Conservation (phyloP, 2,888 invertebrate species). For the Cryptops parisi region DNA sequence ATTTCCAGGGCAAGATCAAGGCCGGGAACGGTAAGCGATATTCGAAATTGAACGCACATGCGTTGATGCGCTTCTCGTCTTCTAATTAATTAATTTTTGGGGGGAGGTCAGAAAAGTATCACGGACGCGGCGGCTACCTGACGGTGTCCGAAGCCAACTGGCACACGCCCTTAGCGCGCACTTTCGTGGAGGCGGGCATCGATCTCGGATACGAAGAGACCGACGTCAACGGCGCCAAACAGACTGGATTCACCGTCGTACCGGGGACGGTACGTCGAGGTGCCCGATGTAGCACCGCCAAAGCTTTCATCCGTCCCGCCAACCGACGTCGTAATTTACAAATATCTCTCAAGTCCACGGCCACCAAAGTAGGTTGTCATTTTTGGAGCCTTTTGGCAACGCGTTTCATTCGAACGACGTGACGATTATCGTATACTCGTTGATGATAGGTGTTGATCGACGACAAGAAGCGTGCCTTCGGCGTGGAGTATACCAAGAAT, state of each 20-base stretch:
- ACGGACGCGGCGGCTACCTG: slow-evolving; percentile 50
- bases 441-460: not conserved
- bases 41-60: no score
- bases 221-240: slow-evolving; percentile 73
- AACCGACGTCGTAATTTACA: slow-evolving; percentile 67
- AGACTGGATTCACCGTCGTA: slow-evolving; percentile 78
- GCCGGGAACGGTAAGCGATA: slow-evolving; percentile 11
- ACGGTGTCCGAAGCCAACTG: slow-evolving; percentile 76
- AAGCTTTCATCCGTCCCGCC: slow-evolving; percentile 70
- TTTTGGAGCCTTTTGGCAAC: no score
- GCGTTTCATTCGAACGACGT: no score
- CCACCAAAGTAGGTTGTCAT: slow-evolving; percentile 55
- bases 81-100: no score
- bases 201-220: slow-evolving; percentile 66
- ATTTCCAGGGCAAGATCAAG: slow-evolving; percentile 16
- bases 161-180: slow-evolving; percentile 63
- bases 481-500: not conserved
- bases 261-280: slow-evolving; percentile 77
- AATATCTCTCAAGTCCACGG: slow-evolving; percentile 66
- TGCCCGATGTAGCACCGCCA: slow-evolving; percentile 72
- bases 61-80: no score
- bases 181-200: slow-evolving; percentile 66
- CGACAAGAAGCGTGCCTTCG: slow-evolving; percentile 1
- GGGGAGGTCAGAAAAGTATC: slow-evolving; percentile 17
- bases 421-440: no score